A percentile compares a stretch with the other conserved stretches of the same genome.
phyloP scores from a whole-genome alignment of 64 coral and sea anemone genomes.

The Montipora efflorescens region DNA sequence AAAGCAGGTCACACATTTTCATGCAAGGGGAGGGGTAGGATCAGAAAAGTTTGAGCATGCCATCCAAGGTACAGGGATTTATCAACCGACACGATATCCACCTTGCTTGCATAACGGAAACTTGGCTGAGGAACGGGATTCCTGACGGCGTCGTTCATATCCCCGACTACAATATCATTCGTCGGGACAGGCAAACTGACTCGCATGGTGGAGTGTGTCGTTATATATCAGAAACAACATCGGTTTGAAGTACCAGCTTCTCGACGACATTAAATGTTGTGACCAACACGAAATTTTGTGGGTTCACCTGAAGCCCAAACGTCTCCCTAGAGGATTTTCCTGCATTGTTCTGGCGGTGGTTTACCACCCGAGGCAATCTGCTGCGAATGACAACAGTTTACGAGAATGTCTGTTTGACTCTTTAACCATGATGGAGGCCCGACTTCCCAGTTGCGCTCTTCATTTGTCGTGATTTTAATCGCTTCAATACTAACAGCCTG shows the following conservation, averaged over 20 bases:
- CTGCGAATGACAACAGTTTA: conserved; percentile 4
- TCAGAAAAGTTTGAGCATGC: too few relatives aligned
- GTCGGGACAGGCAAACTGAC: background rate
- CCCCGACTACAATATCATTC: conserved; percentile 24
- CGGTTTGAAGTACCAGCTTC: conserved; percentile 7
- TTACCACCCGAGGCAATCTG: conserved; percentile 32
- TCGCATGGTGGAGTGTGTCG: conserved; percentile 44
- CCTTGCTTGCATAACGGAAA: conserved; percentile 46
- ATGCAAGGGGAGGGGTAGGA: too few relatives aligned
- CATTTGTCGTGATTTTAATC: too few relatives aligned
- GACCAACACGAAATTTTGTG: conserved; percentile 35
- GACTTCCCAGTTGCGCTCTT: background rate
- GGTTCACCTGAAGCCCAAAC: conserved; percentile 21
- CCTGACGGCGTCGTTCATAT: conserved; percentile 43
- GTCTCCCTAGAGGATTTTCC: conserved; percentile 35
- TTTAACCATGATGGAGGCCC: too few relatives aligned
- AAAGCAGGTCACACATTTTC: too few relatives aligned
- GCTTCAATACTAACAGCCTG: too few relatives aligned
- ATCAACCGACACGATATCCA: conserved; percentile 19
- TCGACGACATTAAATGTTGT: conserved; percentile 19
- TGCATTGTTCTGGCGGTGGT: conserved; percentile 32
- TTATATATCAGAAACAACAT: background rate
- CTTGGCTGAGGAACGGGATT: conserved; percentile 50
- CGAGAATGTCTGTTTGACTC: background rate
- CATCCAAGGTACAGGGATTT: conserved; percentile 32